These are phyloP conservation scores for Sebastes taczanowskii DNA, from an alignment of 2,797 vertebrate genomes.

Conservation along the genomic window DNA sequence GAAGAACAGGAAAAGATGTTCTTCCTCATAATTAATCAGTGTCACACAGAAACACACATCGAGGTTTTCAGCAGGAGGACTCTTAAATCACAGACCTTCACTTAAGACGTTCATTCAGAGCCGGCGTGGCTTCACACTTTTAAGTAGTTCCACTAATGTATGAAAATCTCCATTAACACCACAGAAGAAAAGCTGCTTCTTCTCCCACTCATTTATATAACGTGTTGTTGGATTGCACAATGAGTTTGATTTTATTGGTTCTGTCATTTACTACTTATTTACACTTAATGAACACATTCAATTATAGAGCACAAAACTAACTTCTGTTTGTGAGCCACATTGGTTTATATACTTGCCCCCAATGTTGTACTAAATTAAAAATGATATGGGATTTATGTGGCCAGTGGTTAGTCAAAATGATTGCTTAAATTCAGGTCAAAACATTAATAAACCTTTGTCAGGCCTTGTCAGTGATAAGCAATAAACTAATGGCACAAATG, in stretches of 20 bases:
- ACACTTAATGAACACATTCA: neutral
- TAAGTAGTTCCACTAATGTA: neutral
- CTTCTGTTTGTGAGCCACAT: neutral
- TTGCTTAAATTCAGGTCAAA: neutral
- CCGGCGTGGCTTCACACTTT: neutral
- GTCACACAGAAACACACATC: neutral
- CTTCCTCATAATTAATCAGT: neutral
- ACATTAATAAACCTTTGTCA: neutral
- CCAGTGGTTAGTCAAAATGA: neutral
- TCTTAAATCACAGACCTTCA: neutral
- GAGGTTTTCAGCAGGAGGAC: neutral
- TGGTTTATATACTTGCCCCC: accelerated
- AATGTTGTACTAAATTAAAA: neutral
- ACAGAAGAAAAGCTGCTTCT: neutral
- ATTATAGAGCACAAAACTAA: neutral
- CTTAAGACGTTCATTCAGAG: slow-evolving; percentile 1
- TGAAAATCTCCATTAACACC: slow-evolving; percentile 3
- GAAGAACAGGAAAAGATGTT: neutral
- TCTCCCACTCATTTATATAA: neutral
- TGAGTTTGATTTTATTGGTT: neutral
- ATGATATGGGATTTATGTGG: no score
- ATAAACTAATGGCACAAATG: no score
- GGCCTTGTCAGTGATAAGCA: neutral
- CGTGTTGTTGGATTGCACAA: no score
- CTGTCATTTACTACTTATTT: neutral